Evolutionary conservation across 2,113 vertebrate genomes (phyloP).

Genomic region (Pelusios castaneus): DNA sequence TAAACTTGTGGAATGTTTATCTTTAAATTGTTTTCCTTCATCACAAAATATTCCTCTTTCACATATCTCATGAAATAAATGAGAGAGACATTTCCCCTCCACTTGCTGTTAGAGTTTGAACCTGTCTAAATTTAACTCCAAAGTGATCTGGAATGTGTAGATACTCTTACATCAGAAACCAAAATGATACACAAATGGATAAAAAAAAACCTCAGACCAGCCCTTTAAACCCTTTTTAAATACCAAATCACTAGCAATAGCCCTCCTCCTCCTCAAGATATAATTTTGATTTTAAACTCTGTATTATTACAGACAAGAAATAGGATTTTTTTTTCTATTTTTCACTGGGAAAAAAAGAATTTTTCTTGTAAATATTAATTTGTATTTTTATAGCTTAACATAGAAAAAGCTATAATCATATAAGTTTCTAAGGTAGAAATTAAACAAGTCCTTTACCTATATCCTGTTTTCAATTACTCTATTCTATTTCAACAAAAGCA

Average conservation of each 20-base stretch:
- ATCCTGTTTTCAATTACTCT: slow-evolving; percentile 68
- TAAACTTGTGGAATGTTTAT: background rate
- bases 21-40: background rate
- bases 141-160: background rate
- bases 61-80: background rate
- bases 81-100: background rate
- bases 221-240: background rate
- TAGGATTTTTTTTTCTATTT: background rate
- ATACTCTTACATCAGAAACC: background rate
- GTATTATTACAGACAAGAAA: background rate
- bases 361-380: background rate
- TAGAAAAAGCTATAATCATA: background rate
- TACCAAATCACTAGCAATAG: background rate
- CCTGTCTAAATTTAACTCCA: background rate
- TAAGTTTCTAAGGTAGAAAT: background rate
- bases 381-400: background rate
- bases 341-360: background rate
- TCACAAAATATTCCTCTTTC: background rate
- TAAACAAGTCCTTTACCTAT: slow-evolving; percentile 35
- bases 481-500: slow-evolving; percentile 48
- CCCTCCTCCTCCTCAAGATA: background rate
- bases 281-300: background rate
- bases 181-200: accelerated
- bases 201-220: background rate
- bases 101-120: background rate